Base-by-base conservation (phyloP, 1,140 invertebrate species). In the Neotoxoptera formosana region DNA sequence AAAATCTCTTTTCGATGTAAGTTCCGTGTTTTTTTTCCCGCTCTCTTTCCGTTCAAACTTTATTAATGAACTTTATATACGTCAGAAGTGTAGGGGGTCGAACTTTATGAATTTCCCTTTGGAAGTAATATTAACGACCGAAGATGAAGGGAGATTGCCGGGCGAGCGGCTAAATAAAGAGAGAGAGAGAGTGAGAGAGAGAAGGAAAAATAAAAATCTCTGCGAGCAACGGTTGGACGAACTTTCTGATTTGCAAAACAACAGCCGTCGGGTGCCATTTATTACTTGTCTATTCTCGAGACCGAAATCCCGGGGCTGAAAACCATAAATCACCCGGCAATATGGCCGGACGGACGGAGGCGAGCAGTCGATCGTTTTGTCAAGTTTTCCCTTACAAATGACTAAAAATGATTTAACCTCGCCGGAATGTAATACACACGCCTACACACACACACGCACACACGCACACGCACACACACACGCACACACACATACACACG, bases 51-150 rank as follows among this genome's bases (percentile, higher is more conserved):
- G 30, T 51, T 92, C 34, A 81, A 92, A 92, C 67, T 92, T 92
- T 92, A 92, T 92, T 92, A 92, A 92, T 92, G 91, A 92, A 92
- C 91, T 81, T 83, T 92, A 92, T 83, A 92, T 83, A 92, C 91
- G 91, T 92, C 47, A 92, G 91, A 14, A 51, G 45, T 21, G 45
- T 76, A 47, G 41, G 67, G 76, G 60, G 60, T 48, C n/a, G 67
- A 83, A 92, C 91, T 92, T 92, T 92, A 92, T 92, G 76, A 83
- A 48, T 92, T 92, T 92, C 25, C 47, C 51, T 83, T 53, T 30
- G n/a, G n/a, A 34, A 81, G 45, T 81, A 92, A 92, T 92, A 92
- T 92, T 92, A 92, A 92, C 91, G 91, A 51, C 47, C 45, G n/a
- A 48, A 41, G 41, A 67, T 47, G 53, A 91, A 60, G 90, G 30